These are phyloP conservation scores for Cheirogaleus major DNA, from an alignment of 2,797 vertebrate species.

Conservation along the genomic window DNA sequence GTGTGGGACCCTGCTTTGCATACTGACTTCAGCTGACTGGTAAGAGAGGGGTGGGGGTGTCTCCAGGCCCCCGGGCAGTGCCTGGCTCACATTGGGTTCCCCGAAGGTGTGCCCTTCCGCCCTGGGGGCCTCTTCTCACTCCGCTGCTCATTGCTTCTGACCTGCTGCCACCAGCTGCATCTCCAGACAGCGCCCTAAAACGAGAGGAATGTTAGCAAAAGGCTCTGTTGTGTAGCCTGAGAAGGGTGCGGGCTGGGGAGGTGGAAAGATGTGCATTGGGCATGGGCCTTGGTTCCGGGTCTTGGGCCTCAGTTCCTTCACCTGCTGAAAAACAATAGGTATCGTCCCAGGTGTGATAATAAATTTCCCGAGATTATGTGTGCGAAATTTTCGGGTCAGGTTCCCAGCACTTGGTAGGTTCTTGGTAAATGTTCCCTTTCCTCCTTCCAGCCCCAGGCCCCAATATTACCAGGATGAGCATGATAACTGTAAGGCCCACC, in stretches of 20 bases:
- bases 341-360: not conserved
- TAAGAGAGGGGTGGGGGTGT: not conserved
- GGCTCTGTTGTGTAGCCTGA: fast-evolving
- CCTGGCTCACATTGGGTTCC: not conserved
- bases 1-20: slow-evolving; percentile 71
- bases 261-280: fast-evolving
- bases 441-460: fast-evolving
- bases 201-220: not conserved
- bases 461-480: fast-evolving
- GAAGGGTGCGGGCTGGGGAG: not conserved
- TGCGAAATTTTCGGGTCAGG: not conserved
- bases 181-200: not conserved
- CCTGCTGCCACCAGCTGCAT: not conserved
- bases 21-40: slow-evolving; percentile 59
- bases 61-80: fast-evolving
- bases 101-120: fast-evolving
- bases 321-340: not conserved
- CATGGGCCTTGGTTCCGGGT: not conserved
- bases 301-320: not conserved
- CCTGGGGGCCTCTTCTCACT: not conserved
- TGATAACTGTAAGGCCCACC: fast-evolving
- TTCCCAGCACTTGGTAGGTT: not conserved
- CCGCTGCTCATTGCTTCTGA: not conserved
- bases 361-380: fast-evolving
- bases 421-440: not conserved